Base-by-base conservation (phyloP, 2,888 invertebrate genomes). In the Myopa testacea region DNA sequence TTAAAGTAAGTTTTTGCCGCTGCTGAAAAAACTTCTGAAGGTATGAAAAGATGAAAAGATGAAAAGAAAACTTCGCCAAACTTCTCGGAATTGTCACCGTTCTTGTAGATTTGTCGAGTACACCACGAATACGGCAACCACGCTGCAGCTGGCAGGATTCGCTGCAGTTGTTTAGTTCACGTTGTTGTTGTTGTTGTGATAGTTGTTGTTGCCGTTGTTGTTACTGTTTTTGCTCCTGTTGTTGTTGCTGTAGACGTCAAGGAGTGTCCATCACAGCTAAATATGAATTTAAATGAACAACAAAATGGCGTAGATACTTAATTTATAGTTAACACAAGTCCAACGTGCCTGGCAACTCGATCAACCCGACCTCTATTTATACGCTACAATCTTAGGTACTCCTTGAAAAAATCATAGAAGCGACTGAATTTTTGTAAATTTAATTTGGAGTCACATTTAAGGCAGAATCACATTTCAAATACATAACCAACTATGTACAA, bases 231-330 rank as follows among this genome's bases (percentile, higher is more conserved):
- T 26, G 1, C 26, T 26, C 26, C 26, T 26, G 67, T 12, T 26
- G 45, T n/a, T 45, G 68, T 68, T 68, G 67, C 37, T 68, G 67
- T 10, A 16, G 26, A 12, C 52, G 38, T 16, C 50, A 50, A 52
- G 45, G 52, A 50, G n/a, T 40, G 65, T 45, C 74, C 74, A 37
- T 45, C 40, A 26, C 62, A 45, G 12, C 52, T 19, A 74, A 63
- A 74, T 74, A 74, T 74, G 74, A 74, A 63, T 74, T 74, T 67
- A 55, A 75, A 75, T 75, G 55, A 55, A 52, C 8, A 65, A 16
- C 50, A 75, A 75, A 75, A 65, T 65, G 19, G 37, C 75, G 38
- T 75, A 67, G 52, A 26, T 74, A 14, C 8, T 26, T 60, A 3
- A 60, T n/a, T 60, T n/a, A 14, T 26, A 60, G 3, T 4, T 60